A percentile compares a stretch with the other conserved stretches of the same genome.
phyloP scores from a whole-genome alignment of 2,888 invertebrate genomes.

The Aphodius granarius region DNA sequence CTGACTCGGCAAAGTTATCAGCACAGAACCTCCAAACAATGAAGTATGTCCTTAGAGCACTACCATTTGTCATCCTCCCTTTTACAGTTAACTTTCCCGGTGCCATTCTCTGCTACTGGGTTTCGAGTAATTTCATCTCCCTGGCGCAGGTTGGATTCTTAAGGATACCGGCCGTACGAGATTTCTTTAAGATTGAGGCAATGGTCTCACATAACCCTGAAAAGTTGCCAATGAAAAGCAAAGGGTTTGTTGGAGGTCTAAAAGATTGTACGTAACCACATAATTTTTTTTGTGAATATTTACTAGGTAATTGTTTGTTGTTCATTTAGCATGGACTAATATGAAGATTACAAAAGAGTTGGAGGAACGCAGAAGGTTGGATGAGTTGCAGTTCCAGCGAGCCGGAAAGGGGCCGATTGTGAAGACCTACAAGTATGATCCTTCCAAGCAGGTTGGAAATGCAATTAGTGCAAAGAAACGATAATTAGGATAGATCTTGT shows the following conservation, averaged over 20 bases:
- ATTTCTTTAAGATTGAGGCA: slow-evolving; percentile 74
- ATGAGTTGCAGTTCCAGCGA: slow-evolving; percentile 76
- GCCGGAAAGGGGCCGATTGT: slow-evolving; percentile 86
- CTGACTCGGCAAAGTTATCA: slow-evolving; percentile 71
- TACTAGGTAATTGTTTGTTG: slow-evolving; percentile 8
- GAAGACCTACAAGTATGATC: slow-evolving; percentile 87
- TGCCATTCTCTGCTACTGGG: slow-evolving; percentile 89
- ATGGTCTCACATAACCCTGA: slow-evolving; percentile 61
- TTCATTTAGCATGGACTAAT: slow-evolving; percentile 73
- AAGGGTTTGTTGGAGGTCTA: slow-evolving; percentile 77
- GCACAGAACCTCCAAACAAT: slow-evolving; percentile 69
- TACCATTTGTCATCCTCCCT: slow-evolving; percentile 81
- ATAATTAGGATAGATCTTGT: slow-evolving; percentile 38
- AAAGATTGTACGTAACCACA: slow-evolving; percentile 68
- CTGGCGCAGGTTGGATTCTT: slow-evolving; percentile 78
- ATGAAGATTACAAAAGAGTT: slow-evolving; percentile 77
- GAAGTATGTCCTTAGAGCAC: slow-evolving; percentile 72
- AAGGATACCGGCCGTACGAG: slow-evolving; percentile 72
- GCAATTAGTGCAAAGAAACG: slow-evolving; percentile 61
- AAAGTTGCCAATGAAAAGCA: slow-evolving; percentile 67
- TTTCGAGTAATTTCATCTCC: slow-evolving; percentile 83
- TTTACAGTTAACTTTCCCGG: slow-evolving; percentile 87
- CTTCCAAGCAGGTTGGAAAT: slow-evolving; percentile 61
- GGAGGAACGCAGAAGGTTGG: slow-evolving; percentile 73
- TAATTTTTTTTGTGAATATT: not conserved